A percentile compares a stretch with the other conserved stretches of the same genome.
phyloP scores from a whole-genome alignment of 2,888 invertebrate genomes.

The Eupithecia centaureata region DNA sequence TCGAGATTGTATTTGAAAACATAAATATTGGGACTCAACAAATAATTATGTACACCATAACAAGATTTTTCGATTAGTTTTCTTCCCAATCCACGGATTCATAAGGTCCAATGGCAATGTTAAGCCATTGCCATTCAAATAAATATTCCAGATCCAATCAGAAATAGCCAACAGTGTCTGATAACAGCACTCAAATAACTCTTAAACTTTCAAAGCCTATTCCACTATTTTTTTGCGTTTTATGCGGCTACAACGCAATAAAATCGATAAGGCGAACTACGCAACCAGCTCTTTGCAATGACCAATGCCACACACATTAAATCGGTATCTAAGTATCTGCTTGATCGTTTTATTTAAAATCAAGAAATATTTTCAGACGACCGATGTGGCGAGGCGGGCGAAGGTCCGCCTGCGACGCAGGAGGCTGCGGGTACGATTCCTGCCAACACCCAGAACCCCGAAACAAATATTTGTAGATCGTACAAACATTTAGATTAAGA shows the following conservation, averaged over 20 bases:
- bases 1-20: neutral
- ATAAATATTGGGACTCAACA: neutral
- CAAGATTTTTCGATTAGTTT: neutral
- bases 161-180: slow-evolving; percentile 1
- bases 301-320: slow-evolving; percentile 11
- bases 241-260: slow-evolving; percentile 29
- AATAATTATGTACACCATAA: neutral
- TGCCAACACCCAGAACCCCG: no score
- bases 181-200: slow-evolving; percentile 7
- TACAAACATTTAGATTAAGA: no score
- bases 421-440: no score
- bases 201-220: slow-evolving; percentile 15
- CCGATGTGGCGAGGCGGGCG: no score
- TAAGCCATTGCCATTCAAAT: neutral
- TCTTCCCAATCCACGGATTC: neutral
- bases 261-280: slow-evolving; percentile 32
- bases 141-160: slow-evolving; percentile 7
- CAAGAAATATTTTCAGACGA: neutral
- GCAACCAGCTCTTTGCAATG: slow-evolving; percentile 18
- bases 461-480: no score
- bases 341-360: neutral
- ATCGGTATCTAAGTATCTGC: neutral
- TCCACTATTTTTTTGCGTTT: slow-evolving; percentile 22
- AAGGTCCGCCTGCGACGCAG: no score
- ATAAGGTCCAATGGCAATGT: neutral